These are phyloP conservation scores for Coluber constrictor DNA, from an alignment of 2,797 vertebrate species.

Conservation along the genomic window DNA sequence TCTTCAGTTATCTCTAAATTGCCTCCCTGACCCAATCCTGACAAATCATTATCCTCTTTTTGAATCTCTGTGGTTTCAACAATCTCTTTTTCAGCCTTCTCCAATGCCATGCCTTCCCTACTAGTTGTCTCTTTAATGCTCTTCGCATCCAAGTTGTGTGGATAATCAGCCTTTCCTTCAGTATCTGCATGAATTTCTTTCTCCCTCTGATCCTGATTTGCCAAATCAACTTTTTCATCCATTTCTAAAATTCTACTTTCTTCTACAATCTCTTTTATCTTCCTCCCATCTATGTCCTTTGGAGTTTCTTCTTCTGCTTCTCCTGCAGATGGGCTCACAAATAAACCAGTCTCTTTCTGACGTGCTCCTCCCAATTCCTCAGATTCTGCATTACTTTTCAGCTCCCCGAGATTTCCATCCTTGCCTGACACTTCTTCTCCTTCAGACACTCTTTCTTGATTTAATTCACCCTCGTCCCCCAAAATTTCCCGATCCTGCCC, in stretches of 20 bases:
- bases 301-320: conserved; percentile 62
- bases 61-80: background rate
- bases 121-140: background rate
- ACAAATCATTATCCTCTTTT: background rate
- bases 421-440: background rate
- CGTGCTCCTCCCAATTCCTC: conserved; percentile 73
- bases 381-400: background rate
- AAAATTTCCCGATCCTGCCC: background rate
- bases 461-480: background rate
- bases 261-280: background rate
- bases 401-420: background rate
- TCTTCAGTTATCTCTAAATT: background rate
- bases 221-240: background rate
- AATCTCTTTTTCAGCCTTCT: background rate
- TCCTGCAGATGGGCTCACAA: too few relatives aligned
- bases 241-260: background rate
- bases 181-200: background rate
- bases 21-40: background rate
- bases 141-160: background rate
- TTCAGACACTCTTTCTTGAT: background rate
- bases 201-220: background rate
- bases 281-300: background rate
- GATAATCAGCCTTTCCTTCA: background rate
- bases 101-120: background rate
- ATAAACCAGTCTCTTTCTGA: conserved; percentile 34